Base-by-base conservation (phyloP, 2,797 vertebrate genomes). In the Thunnus albacares region DNA sequence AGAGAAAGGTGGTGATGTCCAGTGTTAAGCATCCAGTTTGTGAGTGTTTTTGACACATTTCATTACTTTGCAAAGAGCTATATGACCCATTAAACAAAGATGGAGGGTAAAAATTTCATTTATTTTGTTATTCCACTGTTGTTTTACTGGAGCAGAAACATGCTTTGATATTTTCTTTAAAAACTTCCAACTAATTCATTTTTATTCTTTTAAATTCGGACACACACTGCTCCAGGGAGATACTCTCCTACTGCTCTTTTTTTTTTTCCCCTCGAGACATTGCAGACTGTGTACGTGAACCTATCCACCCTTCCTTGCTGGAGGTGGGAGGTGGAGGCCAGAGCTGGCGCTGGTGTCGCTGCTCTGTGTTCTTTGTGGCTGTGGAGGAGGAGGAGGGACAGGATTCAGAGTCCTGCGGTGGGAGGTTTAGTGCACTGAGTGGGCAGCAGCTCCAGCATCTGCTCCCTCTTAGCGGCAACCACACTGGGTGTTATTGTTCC, bases 401-500 rank as follows among this genome's bases (percentile, higher is more conserved):
- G 62, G 59, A 62, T 28, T 60, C 68, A 13, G 51, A 53, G 61
- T 63, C 57, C 28, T 78, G 81, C 11, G 77, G 72, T 57, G 71
- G 38, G 76, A 61, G 70, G 81, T 82, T 66, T 75, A 75, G 78
- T 79, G 83, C 87, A 84, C 75, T 66, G 82, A 85, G 87, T 60
- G 56, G 81, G 83, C 87, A 92, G 86, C 88, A 90, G 90, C 89
- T 92, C 87, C 92, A 90, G 90, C 94, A 94, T 96, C 94, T 95
- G 92, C 90, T 92, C 91, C 88, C 93, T 95, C 93, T 96, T 95
- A 95, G 90, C 63, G 41, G 91, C 76, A 92, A 94, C 95, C 94
- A 90, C 95, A 94, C 92, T 90, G 92, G 92, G 92, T 93, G 91
- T 95, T 94, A 96, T 94, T 95, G 94, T 94, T 95, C 93, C 92